Base-by-base conservation (phyloP, 2,113 vertebrate genomes). In the Megaceryle maxima region DNA sequence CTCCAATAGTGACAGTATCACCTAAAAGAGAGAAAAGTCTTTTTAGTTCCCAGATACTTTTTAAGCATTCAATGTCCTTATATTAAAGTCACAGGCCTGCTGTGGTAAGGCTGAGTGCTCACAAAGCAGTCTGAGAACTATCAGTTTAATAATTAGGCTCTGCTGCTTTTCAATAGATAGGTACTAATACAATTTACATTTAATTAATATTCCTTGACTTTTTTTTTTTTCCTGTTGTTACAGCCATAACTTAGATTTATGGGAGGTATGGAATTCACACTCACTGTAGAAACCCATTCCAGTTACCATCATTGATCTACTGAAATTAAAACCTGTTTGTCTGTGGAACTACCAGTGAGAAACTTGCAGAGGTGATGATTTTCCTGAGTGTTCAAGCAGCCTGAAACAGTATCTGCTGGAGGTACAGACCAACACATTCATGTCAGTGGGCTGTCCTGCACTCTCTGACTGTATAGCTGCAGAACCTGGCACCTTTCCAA, bases 1-100 rank as follows among this genome's bases (percentile, higher is more conserved):
- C 99, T 67, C 99, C 99, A n/a, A 99, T 99, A 91, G 96, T 99
- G 94, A 99, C 97, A n/a, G 98, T 99, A 96, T 98, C 99, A 94
- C 99, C 99, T 99, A 92, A 77, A 97, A 96, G n/a, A 95, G 14
- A 68, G 66, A 91, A 74, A 95, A 96, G 21, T 41, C 3, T 67
- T n/a, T 89, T 95, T 46, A 93, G 37, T 90, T 88, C 26, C 62
- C 48, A 69, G 12, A 90, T 19, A 48, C 16, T 70, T 83, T 25
- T 29, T 0, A 66, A 84, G 16, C 44, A 18, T 33, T 26, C 53
- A 20, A 74, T 22, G 16, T 31, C 14, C 33, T 79, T 48, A 24
- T 22, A 66, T 39, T 59, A 60, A 94, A 56, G 41, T 33, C 56
- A 50, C 7, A 53, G 25, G 22, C 20, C 31, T 80, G 68, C 16